Evolutionary conservation across 2,797 vertebrate species (phyloP).

Genomic region (Clarias platycephalus): DNA sequence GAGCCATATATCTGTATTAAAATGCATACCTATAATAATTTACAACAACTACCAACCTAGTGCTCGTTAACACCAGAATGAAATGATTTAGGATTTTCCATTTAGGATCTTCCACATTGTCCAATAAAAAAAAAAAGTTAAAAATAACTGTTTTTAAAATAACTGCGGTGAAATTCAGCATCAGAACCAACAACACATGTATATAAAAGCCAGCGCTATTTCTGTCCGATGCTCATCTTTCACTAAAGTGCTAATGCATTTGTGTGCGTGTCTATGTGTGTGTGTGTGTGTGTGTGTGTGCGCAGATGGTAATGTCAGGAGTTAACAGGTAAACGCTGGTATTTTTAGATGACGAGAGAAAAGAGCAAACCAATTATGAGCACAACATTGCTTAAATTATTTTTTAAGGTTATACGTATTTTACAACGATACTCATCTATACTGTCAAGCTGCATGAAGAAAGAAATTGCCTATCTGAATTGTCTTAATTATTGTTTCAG

Average conservation of each 20-base stretch:
- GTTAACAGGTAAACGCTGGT: conserved; percentile 2
- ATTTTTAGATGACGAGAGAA: not conserved
- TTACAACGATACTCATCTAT: not conserved
- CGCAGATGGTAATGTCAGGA: not conserved
- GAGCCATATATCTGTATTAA: not conserved
- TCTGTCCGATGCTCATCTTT: not conserved
- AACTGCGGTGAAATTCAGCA: not conserved
- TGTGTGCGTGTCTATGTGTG: conserved; percentile 1
- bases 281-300: conserved; percentile 5
- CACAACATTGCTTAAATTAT: not conserved
- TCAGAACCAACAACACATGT: not conserved
- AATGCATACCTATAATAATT: not conserved
- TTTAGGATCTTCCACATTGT: not conserved
- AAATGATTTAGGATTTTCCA: not conserved
- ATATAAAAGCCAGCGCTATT: not conserved
- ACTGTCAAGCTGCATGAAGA: not conserved
- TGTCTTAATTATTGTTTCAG: not conserved
- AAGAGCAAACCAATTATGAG: not conserved
- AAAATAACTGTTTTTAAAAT: not conserved
- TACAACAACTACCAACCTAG: not conserved
- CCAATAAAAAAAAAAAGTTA: too few species aligned
- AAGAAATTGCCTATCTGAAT: not conserved
- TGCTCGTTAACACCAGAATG: not conserved
- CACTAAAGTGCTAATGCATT: conserved; percentile 19
- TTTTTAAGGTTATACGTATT: not conserved